Conservation (phyloP, 2,888 invertebrate genomes). For the Congeria kusceri region DNA sequence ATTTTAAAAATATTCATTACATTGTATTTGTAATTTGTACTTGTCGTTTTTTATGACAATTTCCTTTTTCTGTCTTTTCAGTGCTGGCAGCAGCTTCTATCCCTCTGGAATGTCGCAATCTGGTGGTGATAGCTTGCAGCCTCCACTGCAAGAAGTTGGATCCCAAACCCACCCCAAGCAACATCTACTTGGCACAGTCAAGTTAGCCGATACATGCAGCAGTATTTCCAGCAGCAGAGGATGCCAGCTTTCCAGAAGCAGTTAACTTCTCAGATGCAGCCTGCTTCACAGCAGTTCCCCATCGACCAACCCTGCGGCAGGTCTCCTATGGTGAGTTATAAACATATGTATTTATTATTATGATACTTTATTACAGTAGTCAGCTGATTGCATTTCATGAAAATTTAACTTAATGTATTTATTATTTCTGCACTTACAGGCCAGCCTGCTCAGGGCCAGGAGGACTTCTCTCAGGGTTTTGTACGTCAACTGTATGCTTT, state of each 20-base stretch:
- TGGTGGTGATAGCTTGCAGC: neutral
- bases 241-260: constrained; percentile 19
- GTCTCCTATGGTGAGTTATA: constrained; percentile 10
- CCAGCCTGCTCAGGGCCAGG: constrained; percentile 20
- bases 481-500: constrained; percentile 1
- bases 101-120: neutral
- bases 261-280: constrained; percentile 15
- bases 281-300: neutral
- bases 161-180: constrained; percentile 9
- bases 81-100: neutral
- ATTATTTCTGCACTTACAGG: constrained; percentile 23
- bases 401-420: constrained; percentile 16
- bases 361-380: constrained; percentile 17
- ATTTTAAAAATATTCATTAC: constrained; percentile 3
- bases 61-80: constrained; percentile 12
- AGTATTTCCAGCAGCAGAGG: constrained; percentile 15
- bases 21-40: neutral
- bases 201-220: constrained; percentile 10
- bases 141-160: constrained; percentile 3
- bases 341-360: neutral
- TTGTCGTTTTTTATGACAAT: constrained; percentile 3
- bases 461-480: constrained; percentile 17
- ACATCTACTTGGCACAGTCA: constrained; percentile 11
- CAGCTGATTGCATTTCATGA: constrained; percentile 22
- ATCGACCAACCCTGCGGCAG: constrained; percentile 10